These are phyloP conservation scores for Halisarca cf. caerulea DNA, from an alignment of 37 sponge, comb jelly and placozoan species.

Conservation along the genomic window DNA sequence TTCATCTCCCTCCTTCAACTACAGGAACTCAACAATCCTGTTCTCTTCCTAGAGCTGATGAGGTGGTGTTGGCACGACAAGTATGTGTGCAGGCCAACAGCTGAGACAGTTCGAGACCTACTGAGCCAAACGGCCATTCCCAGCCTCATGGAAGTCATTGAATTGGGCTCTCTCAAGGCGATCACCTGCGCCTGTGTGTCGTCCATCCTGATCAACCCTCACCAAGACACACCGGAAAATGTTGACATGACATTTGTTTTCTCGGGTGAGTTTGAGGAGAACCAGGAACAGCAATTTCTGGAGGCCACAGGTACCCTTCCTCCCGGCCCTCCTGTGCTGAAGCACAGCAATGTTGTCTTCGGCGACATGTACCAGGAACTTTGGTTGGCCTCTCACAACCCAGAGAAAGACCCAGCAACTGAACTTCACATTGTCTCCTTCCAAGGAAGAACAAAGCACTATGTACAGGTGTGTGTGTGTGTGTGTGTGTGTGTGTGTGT, in stretches of 20 bases:
- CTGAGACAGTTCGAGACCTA: constrained; percentile 47
- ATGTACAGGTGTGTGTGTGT: constrained; percentile 10
- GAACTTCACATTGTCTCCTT: constrained; percentile 64
- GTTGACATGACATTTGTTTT: too few species aligned
- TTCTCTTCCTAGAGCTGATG: constrained; percentile 78
- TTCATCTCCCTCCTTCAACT: background rate
- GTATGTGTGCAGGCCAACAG: constrained; percentile 64
- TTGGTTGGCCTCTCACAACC: constrained; percentile 53
- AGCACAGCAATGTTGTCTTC: constrained; percentile 40
- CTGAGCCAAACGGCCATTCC: constrained; percentile 42
- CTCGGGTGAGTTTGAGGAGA: background rate
- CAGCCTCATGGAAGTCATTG: constrained; percentile 41
- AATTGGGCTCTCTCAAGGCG: constrained; percentile 4
- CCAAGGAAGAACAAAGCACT: constrained; percentile 55
- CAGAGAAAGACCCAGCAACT: constrained; percentile 9
- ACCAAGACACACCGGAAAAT: background rate
- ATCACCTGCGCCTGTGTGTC: constrained; percentile 57
- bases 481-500: background rate
- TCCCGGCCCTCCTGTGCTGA: background rate
- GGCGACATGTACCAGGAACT: constrained; percentile 78
- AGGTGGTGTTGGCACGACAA: constrained; percentile 87
- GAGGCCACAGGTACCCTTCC: background rate
- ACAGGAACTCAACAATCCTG: constrained; percentile 81
- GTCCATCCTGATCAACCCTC: constrained; percentile 51
- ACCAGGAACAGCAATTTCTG: background rate